Evolutionary conservation across 2,888 invertebrate genomes (phyloP).

Genomic region (Strigamia crassipes): DNA sequence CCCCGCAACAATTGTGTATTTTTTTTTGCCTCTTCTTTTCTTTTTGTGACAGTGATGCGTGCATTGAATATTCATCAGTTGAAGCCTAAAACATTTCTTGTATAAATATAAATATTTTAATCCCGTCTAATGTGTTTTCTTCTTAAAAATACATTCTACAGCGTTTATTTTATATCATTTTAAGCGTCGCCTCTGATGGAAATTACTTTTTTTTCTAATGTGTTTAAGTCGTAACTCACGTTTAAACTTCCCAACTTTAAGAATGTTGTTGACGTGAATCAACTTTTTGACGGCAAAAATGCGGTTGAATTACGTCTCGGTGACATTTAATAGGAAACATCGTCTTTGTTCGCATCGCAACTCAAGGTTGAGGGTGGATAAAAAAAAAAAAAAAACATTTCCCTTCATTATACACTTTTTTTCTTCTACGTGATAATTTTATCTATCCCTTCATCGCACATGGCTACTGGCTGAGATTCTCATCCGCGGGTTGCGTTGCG

Average conservation of each 20-base stretch:
- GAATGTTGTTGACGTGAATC: background rate
- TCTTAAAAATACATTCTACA: background rate
- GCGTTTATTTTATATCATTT: too few relatives aligned
- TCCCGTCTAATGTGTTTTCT: background rate
- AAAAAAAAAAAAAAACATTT: background rate
- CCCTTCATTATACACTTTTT: background rate
- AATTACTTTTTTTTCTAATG: too few relatives aligned
- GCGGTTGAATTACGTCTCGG: background rate
- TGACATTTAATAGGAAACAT: conserved; percentile 25
- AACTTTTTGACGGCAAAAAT: conserved; percentile 3
- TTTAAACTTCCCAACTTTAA: background rate
- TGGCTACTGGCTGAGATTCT: conserved; percentile 21
- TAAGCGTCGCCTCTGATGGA: too few relatives aligned
- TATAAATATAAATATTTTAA: background rate
- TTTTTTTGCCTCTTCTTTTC: background rate
- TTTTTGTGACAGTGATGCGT: background rate
- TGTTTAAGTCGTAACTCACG: too few relatives aligned
- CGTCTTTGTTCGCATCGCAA: background rate
- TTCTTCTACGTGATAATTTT: conserved; percentile 24
- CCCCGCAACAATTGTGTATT: background rate
- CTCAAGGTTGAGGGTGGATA: background rate
- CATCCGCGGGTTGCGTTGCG: conserved; percentile 25
- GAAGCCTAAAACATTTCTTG: background rate
- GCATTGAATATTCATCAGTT: conserved; percentile 8
- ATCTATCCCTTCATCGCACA: background rate